Percentiles rank a stretch among this genome's conserved stretches.
Conservation (phyloP, 2,113 vertebrate genomes). For the Amazona vittata region DNA sequence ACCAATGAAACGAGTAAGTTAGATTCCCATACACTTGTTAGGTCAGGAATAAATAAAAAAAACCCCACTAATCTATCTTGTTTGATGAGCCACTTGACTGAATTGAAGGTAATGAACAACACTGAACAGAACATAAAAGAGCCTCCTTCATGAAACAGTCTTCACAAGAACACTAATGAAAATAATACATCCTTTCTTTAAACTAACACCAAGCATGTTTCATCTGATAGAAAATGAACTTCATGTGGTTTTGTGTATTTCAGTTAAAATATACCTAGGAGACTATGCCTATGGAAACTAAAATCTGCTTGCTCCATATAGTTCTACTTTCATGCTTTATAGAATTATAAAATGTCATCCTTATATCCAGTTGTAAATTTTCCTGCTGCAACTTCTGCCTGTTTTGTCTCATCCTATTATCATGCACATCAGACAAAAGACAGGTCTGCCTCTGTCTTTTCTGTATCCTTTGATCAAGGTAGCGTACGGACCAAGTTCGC, state of each 20-base stretch:
- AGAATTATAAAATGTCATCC: neutral
- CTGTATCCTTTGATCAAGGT: neutral
- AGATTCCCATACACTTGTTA: neutral
- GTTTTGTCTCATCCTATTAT: neutral
- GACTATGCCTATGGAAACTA: neutral
- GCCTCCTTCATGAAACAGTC: neutral
- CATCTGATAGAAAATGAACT: neutral
- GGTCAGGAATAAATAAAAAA: neutral
- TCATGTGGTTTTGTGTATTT: neutral
- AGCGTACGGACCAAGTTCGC: neutral
- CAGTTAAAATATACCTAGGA: neutral
- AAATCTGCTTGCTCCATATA: neutral
- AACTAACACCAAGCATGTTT: neutral
- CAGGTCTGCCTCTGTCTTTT: neutral
- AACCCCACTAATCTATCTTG: neutral
- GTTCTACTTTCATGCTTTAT: neutral
- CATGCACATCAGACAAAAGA: neutral
- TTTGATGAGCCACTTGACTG: neutral
- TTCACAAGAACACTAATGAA: neutral
- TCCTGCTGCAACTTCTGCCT: neutral
- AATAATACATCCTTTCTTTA: neutral
- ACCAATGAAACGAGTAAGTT: neutral
- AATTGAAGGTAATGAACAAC: neutral
- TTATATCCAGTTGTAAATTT: neutral
- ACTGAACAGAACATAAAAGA: neutral